Evolutionary conservation across 1,140 invertebrate genomes (phyloP).

Genomic region (Phthorimaea operculella): DNA sequence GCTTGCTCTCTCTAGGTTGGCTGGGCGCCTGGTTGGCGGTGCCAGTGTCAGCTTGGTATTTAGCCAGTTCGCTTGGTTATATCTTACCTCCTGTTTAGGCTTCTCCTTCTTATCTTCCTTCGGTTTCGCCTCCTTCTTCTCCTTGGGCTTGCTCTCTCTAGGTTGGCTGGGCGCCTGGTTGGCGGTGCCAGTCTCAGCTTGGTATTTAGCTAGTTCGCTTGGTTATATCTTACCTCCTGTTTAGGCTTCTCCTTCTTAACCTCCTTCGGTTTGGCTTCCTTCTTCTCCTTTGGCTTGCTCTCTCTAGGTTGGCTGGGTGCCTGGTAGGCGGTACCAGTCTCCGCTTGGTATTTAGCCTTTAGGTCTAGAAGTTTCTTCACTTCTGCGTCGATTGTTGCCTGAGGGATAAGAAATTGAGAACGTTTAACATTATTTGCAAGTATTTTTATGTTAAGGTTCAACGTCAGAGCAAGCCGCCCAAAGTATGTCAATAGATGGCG

Average conservation of each 20-base stretch:
- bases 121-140: constrained; percentile 44
- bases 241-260: constrained; percentile 17
- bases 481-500: too few relatives aligned
- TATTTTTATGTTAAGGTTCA: too few relatives aligned
- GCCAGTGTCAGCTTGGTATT: constrained; percentile 82
- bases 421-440: too few relatives aligned
- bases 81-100: not conserved
- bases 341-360: constrained; percentile 83
- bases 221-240: not conserved
- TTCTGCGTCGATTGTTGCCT: constrained; percentile 74
- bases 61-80: too few relatives aligned
- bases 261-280: constrained; percentile 46
- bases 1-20: constrained; percentile 30
- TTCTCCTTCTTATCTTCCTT: constrained; percentile 27
- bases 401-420: constrained; percentile 6
- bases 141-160: constrained; percentile 34
- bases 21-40: constrained; percentile 70
- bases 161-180: constrained; percentile 63
- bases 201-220: constrained; percentile 79
- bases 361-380: constrained; percentile 80
- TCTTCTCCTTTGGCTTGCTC: constrained; percentile 31
- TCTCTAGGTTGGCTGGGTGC: constrained; percentile 47
- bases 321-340: constrained; percentile 76
- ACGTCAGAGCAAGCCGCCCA: too few relatives aligned
- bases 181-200: constrained; percentile 77